Percentiles rank a stretch among this genome's conserved stretches.
These are phyloP conservation scores for Cybosia mesomella DNA, from an alignment of 2,888 invertebrate species.

Conservation along the genomic window DNA sequence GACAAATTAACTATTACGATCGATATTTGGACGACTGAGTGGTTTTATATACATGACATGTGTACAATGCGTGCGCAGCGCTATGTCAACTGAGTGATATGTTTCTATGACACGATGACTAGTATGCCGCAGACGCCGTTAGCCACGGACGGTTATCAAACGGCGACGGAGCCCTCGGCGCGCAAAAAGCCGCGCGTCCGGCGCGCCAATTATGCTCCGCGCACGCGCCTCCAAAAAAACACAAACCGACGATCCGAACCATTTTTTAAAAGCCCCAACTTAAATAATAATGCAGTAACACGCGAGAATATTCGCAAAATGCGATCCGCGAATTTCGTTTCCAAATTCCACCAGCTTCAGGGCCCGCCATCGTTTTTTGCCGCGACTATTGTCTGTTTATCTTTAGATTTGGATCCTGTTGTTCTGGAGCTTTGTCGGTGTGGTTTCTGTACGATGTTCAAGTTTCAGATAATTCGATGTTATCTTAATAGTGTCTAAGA, in stretches of 20 bases:
- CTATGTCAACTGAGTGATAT: slow-evolving; percentile 12
- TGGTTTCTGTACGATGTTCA: slow-evolving; percentile 44
- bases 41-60: slow-evolving; percentile 10
- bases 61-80: slow-evolving; percentile 1
- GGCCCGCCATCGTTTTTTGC: slow-evolving; percentile 73
- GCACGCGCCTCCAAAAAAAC: slow-evolving; percentile 85
- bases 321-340: slow-evolving; percentile 85
- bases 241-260: slow-evolving; percentile 74
- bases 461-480: slow-evolving; percentile 40
- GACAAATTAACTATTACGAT: slow-evolving; percentile 36
- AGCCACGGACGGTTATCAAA: slow-evolving; percentile 55
- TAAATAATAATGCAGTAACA: slow-evolving; percentile 87
- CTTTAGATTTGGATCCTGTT: slow-evolving; percentile 71
- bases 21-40: slow-evolving; percentile 28
- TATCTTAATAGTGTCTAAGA: slow-evolving; percentile 46
- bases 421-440: slow-evolving; percentile 64
- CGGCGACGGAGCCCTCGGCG: slow-evolving; percentile 38
- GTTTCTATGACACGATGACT: slow-evolving; percentile 1
- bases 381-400: slow-evolving; percentile 79
- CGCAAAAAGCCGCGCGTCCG: slow-evolving; percentile 70
- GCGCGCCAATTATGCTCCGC: slow-evolving; percentile 81
- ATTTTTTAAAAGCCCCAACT: slow-evolving; percentile 81
- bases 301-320: slow-evolving; percentile 86
- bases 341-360: slow-evolving; percentile 77
- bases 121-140: slow-evolving; percentile 43